Evolutionary conservation across 2,797 vertebrate species (phyloP), one percentile per base, ranked within the genome.

Genomic region (Gadopsis bispinosus): DNA sequence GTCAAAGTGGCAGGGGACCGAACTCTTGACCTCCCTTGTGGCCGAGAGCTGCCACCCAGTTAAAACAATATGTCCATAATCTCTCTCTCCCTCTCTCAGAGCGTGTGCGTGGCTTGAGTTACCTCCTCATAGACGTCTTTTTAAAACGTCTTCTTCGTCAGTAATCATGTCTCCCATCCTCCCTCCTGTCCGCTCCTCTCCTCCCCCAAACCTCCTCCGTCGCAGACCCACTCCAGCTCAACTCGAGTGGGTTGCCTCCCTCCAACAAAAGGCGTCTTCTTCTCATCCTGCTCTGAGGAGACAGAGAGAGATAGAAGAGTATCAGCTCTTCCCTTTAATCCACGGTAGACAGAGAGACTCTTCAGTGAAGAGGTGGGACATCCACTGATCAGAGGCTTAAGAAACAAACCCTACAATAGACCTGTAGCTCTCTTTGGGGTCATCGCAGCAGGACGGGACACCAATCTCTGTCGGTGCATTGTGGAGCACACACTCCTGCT

Each of bases 11-110:
- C 91, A 89, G 78, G 69, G 81, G 68, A 55, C 50, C 81, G 95
- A 96, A 95, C 95, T 95, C 88, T 92, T 93, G 91, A 95, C 94
- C 95, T 88, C 83, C 62, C 26, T 6, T 61, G 73, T 89, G 90
- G 93, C 86, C 62, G 17, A 69, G 81, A 73, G 78, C 76, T 87
- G 82, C 78, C 78, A 88, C 81, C 73, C 69, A 76, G 73, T 91
- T 92, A 93, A 94, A 89, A 93, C 91, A 93, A 93, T 89, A 71
- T 61, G 37, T 69, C 88, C 70, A 87, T 90, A 76, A 88, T 85
- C 76, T 72, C 66, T 61, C 68, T 54, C 60, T 65, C 26, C 26
- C 35, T 77, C 62, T 69, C 68, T 71, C 65, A 66, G 58, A n/a
- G 68, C 47, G 78, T 79, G 39, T 55, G 75, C 11, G 37, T 39